These are phyloP conservation scores for Stramonita haemastoma DNA, from an alignment of 2,888 invertebrate species.

Conservation along the genomic window DNA sequence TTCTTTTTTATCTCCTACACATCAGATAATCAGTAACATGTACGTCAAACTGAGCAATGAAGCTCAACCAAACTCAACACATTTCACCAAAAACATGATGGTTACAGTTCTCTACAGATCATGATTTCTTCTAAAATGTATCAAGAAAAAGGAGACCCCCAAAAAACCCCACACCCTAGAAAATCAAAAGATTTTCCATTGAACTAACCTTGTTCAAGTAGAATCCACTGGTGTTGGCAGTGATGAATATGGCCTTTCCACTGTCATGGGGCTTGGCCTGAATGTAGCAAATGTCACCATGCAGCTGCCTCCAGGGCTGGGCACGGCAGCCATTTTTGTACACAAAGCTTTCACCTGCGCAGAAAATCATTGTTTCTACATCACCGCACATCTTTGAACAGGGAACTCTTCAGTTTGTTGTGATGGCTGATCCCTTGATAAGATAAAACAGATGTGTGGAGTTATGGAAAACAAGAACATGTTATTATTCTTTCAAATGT, in stretches of 20 bases:
- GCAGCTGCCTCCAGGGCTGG: constrained; percentile 74
- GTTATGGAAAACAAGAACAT: not conserved
- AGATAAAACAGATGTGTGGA: too few relatives aligned
- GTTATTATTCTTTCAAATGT: not conserved
- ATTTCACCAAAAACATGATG: too few relatives aligned
- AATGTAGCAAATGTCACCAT: constrained; percentile 76
- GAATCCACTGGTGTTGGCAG: constrained; percentile 76
- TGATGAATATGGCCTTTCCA: constrained; percentile 68
- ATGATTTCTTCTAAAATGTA: too few relatives aligned
- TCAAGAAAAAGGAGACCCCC: not conserved
- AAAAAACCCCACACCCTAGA: not conserved
- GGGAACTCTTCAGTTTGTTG: too few relatives aligned
- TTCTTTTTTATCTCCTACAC: too few relatives aligned
- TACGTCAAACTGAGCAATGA: too few relatives aligned
- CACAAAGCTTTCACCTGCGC: constrained; percentile 68
- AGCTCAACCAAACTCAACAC: too few relatives aligned
- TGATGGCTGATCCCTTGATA: too few relatives aligned
- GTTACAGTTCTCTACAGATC: too few relatives aligned
- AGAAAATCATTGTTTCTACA: not conserved
- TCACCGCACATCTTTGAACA: too few relatives aligned
- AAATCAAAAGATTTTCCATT: not conserved
- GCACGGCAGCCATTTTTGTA: constrained; percentile 76
- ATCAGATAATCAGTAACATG: too few relatives aligned
- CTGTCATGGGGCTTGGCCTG: constrained; percentile 71
- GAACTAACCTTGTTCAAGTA: constrained; percentile 71